These are phyloP conservation scores for Spodoptera picta DNA, from an alignment of 2,888 invertebrate species.

Conservation along the genomic window DNA sequence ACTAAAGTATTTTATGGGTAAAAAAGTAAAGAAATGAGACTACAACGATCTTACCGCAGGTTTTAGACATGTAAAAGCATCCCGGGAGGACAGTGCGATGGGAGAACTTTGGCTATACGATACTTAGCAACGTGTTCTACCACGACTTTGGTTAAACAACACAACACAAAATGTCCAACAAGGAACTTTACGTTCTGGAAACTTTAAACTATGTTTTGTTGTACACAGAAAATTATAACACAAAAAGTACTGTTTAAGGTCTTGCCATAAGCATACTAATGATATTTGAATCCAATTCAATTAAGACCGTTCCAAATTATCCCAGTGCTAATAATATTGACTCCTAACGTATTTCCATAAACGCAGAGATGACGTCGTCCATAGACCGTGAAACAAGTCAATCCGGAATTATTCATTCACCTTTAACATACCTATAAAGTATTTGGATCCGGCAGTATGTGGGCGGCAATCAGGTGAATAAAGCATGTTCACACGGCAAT, in stretches of 20 bases:
- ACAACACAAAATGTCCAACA: conserved; percentile 50
- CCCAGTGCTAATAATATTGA: conserved; percentile 48
- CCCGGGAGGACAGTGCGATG: conserved; percentile 55
- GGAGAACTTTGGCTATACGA: conserved; percentile 59
- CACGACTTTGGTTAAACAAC: conserved; percentile 53
- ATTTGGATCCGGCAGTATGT: conserved; percentile 66
- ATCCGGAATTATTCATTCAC: conserved; percentile 67
- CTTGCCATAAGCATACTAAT: conserved; percentile 4
- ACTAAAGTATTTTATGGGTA: conserved; percentile 27
- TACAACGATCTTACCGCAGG: conserved; percentile 35
- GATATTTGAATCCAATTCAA: conserved; percentile 17
- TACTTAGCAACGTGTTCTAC: conserved; percentile 65
- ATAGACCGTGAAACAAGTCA: conserved; percentile 55
- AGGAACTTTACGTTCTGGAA: conserved; percentile 53
- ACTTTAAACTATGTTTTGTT: conserved; percentile 42
- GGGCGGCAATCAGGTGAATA: conserved; percentile 75
- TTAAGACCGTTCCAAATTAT: conserved; percentile 25
- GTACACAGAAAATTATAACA: conserved; percentile 4
- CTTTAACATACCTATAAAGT: conserved; percentile 58
- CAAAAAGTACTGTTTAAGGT: conserved; percentile 1
- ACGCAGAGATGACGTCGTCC: conserved; percentile 57
- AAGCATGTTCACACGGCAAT: conserved; percentile 75
- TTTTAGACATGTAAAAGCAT: conserved; percentile 58
- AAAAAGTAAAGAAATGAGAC: conserved; percentile 35
- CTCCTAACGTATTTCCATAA: conserved; percentile 52